phyloP scores from a whole-genome alignment of 2,888 invertebrate genomes.

The Ashinkailepas kermadecensis region DNA sequence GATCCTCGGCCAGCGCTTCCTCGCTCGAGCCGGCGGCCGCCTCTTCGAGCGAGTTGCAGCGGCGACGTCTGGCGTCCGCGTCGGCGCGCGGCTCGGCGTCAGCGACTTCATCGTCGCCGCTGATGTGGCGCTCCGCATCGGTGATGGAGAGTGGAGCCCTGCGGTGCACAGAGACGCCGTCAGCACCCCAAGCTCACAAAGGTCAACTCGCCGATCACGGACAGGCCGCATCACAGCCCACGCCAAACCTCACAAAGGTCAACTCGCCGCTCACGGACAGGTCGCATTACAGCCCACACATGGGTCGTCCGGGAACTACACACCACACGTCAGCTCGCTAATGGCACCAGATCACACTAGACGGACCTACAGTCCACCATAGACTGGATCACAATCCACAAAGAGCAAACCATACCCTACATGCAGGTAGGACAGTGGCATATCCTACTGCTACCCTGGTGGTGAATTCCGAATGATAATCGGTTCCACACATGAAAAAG shows the following conservation, averaged over 20 bases:
- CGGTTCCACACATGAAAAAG: too few species aligned
- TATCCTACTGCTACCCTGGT: too few species aligned
- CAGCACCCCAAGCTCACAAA: background rate
- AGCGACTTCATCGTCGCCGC: background rate
- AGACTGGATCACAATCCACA: too few species aligned
- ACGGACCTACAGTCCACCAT: too few species aligned
- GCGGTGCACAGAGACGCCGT: background rate
- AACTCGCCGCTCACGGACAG: background rate
- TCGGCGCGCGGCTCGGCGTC: background rate
- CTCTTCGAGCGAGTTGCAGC: conserved; percentile 14
- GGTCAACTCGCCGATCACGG: background rate
- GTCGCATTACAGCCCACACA: too few species aligned
- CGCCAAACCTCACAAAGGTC: too few species aligned
- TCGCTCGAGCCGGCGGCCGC: conserved; percentile 1
- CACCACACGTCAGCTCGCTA: too few species aligned
- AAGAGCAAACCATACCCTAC: too few species aligned
- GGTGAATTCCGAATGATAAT: too few species aligned
- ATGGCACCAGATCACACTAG: too few species aligned
- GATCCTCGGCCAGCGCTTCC: background rate
- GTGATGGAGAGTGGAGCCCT: conserved; percentile 8
- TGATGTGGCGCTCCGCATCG: conserved; percentile 14
- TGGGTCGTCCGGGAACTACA: too few species aligned
- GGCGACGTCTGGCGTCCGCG: background rate
- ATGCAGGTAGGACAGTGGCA: too few species aligned
- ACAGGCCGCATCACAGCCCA: background rate